Conservation (phyloP, 1,140 invertebrate species). For the Drosophila insularis region DNA sequence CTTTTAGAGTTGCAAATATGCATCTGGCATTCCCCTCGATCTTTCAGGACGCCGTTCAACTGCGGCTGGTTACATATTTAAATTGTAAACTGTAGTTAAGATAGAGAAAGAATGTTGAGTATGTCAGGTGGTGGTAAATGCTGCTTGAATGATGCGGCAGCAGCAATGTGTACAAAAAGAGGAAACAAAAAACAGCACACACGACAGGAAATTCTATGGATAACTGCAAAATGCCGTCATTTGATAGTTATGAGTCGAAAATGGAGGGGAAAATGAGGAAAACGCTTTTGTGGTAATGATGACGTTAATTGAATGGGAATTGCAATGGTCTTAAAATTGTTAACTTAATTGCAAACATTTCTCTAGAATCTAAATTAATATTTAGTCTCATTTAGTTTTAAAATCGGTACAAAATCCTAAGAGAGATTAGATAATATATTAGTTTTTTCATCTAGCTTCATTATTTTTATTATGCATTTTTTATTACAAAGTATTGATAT, state of each 20-base stretch:
- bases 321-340: not conserved
- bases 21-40: slow-evolving; percentile 2
- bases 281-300: not conserved
- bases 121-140: slow-evolving; percentile 20
- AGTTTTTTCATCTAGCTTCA: too few species aligned
- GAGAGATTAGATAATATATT: too few species aligned
- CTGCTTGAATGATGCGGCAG: not conserved
- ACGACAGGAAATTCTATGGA: not conserved
- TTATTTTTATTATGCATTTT: too few species aligned
- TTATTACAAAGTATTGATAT: too few species aligned
- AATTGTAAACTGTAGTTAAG: slow-evolving; percentile 51
- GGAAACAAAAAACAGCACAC: too few species aligned
- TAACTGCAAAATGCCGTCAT: not conserved
- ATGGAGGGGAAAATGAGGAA: not conserved
- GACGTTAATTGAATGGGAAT: not conserved
- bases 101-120: slow-evolving; percentile 35
- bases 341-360: too few species aligned
- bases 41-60: slow-evolving; percentile 18
- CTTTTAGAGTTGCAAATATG: slow-evolving; percentile 14
- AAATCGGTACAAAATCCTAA: too few species aligned
- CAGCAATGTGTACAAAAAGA: not conserved
- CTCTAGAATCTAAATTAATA: too few species aligned
- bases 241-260: too few species aligned
- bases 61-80: slow-evolving; percentile 43
- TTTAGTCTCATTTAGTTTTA: too few species aligned